Evolutionary conservation across 1,140 invertebrate species (phyloP).

Genomic region (Drosophila tropicalis): DNA sequence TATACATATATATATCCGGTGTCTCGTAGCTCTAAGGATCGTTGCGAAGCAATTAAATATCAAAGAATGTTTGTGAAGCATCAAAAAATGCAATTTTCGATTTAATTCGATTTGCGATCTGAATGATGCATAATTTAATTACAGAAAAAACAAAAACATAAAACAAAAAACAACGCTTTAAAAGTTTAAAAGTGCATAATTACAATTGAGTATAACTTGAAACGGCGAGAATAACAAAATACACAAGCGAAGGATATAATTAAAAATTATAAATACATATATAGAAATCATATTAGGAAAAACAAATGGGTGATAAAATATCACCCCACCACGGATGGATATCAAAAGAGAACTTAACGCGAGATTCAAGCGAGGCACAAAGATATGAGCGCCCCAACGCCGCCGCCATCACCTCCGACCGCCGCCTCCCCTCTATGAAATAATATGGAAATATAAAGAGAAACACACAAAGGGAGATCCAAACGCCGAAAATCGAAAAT

Average conservation of each 20-base stretch:
- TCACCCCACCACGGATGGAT: not conserved
- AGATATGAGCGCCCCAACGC: not conserved
- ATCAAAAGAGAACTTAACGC: not conserved
- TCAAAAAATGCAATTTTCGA: conserved; percentile 49
- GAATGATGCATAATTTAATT: conserved; percentile 51
- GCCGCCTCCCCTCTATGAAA: not conserved
- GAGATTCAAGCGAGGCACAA: conserved; percentile 2
- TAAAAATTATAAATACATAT: not conserved
- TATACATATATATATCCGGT: conserved; percentile 26
- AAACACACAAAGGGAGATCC: not conserved
- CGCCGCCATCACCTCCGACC: too few species aligned
- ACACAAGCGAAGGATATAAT: not conserved
- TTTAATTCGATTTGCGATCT: conserved; percentile 24
- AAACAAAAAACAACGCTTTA: conserved; percentile 72
- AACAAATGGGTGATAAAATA: not conserved
- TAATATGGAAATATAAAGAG: not conserved
- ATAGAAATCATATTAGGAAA: not conserved
- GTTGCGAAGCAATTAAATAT: conserved; percentile 72
- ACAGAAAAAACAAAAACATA: conserved; percentile 51
- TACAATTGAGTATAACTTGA: conserved; percentile 72
- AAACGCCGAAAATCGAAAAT: not conserved
- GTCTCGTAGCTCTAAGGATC: conserved; percentile 27
- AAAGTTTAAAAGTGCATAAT: conserved; percentile 64
- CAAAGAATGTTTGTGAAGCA: conserved; percentile 53
- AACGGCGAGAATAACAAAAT: conserved; percentile 68